Evolutionary conservation across 2,113 vertebrate genomes (phyloP).

Genomic region (Anguilla rostrata): DNA sequence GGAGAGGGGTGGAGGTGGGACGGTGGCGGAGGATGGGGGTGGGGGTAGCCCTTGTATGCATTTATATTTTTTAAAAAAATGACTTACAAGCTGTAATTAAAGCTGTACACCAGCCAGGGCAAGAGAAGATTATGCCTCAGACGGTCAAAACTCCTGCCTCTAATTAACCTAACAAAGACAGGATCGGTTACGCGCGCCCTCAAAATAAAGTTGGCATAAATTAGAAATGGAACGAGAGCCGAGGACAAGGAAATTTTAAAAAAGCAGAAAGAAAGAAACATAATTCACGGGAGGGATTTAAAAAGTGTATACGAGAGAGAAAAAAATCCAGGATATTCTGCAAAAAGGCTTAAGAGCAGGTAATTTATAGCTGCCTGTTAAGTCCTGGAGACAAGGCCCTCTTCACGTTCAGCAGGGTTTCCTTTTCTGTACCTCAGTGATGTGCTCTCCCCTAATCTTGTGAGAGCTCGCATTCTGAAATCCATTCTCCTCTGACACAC

Average conservation of each 20-base stretch:
- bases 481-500: neutral
- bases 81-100: conserved; percentile 51
- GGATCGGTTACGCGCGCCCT: conserved; percentile 54
- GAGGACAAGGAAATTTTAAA: conserved; percentile 12
- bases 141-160: conserved; percentile 64
- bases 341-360: conserved; percentile 30
- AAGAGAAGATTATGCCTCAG: conserved; percentile 58
- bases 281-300: conserved; percentile 33
- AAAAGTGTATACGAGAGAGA: conserved; percentile 10
- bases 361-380: conserved; percentile 37
- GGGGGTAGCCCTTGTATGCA: conserved; percentile 23
- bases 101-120: conserved; percentile 33
- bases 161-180: conserved; percentile 70
- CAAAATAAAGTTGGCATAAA: conserved; percentile 30
- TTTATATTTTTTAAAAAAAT: conserved; percentile 37
- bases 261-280: conserved; percentile 23
- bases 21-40: neutral
- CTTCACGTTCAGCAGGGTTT: neutral
- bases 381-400: conserved; percentile 4
- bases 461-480: neutral
- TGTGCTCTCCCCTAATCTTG: conserved; percentile 27
- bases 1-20: conserved; percentile 28
- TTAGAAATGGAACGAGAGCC: conserved; percentile 20
- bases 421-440: conserved; percentile 27
- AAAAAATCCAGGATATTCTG: conserved; percentile 17